These are phyloP conservation scores for Alouatta palliata DNA, from an alignment of 2,113 vertebrate species.

Conservation along the genomic window DNA sequence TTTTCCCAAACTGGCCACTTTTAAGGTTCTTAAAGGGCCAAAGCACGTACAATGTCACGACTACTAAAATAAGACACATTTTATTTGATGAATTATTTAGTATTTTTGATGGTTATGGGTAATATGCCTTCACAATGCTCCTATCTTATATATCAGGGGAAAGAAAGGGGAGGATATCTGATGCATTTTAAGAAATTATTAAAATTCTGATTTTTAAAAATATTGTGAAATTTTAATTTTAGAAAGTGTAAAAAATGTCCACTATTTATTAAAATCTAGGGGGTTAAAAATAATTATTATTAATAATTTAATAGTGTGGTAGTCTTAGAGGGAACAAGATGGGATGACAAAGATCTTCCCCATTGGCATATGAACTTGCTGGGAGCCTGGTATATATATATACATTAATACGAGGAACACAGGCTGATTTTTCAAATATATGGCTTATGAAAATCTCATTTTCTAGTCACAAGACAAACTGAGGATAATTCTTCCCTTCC, in stretches of 20 bases:
- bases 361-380: not conserved
- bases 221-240: conserved; percentile 24
- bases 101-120: conserved; percentile 27
- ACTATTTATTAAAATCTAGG: not conserved
- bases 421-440: not conserved
- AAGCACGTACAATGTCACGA: not conserved
- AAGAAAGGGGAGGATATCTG: not conserved
- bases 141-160: not conserved
- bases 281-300: not conserved
- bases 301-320: not conserved
- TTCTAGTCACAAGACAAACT: conserved; percentile 8
- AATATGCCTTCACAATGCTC: not conserved
- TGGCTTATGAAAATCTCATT: conserved; percentile 41
- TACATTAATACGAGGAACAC: not conserved
- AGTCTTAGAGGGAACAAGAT: not conserved
- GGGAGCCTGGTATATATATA: not conserved
- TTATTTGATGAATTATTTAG: not conserved
- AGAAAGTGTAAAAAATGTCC: not conserved
- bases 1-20: conserved; percentile 20
- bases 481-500: conserved; percentile 23
- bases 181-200: conserved; percentile 30
- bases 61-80: not conserved
- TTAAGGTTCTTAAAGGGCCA: conserved; percentile 53
- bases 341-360: not conserved
- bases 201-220: not conserved